Base-by-base conservation (phyloP, 2,888 invertebrate genomes). In the Drosophila cracens region DNA sequence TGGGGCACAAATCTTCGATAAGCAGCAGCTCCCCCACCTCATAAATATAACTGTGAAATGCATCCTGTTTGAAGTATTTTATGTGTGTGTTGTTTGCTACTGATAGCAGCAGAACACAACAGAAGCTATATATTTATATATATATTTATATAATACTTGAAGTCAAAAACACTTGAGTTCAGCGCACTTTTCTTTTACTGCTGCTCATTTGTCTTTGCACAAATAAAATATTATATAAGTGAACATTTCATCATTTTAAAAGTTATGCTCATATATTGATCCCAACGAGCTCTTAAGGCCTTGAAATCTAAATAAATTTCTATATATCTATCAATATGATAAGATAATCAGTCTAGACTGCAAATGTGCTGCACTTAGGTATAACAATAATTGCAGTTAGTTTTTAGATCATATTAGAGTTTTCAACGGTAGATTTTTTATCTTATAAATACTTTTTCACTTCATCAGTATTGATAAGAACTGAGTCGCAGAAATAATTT, bases 1-100 rank as follows among this genome's bases (percentile, higher is more conserved):
- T 60, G 64, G 60, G 48, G 67, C 66, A 76, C 54, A 58, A 21
- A 78, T 64, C 51, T 61, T 57, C 53, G 79, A 76, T 79, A 76
- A 64, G 52, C 54, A n/a, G n/a, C 57, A 53, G 78, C 61, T 59
- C 58, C 67, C 74, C 67, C 68, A 54, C 49, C 63, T 74, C 49
- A 52, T 57, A 53, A 57, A 67, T 62, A 59, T 53, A 73, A 62
- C 40, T 56, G 53, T 33, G 48, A 73, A 68, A 68, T 68, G 79
- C 68, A 74, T 74, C 63, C 68, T 79, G 68, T 64, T 76, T 62
- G 36, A 33, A 13, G 31, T 59, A 16, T 13, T 40, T 48, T 8
- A n/a, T 38, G 5, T 36, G 33, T 51, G 31, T 48, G 38, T 54
- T 69, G 10, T 33, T 70, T 54, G 54, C 46, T 29, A 10, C 65